Evolutionary conservation across 2,113 vertebrate species (phyloP).

Genomic region (Crotalus helleri): DNA sequence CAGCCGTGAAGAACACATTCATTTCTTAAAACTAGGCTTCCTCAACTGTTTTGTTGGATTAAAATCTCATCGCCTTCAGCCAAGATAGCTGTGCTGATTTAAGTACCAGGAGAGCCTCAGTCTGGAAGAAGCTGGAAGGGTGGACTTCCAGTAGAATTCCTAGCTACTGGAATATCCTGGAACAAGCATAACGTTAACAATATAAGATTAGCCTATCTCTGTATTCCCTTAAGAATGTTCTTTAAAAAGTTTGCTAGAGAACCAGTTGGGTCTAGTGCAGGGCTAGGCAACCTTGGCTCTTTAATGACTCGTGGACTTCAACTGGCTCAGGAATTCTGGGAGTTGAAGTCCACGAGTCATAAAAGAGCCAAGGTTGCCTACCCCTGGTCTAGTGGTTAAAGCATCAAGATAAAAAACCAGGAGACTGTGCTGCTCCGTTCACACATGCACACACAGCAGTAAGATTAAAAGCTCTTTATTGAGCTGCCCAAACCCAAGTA

Average conservation of each 20-base stretch:
- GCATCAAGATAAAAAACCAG: neutral
- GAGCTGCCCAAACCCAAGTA: too few species aligned
- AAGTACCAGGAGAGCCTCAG: neutral
- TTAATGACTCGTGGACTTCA: too few species aligned
- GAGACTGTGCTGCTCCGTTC: neutral
- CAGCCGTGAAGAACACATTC: neutral
- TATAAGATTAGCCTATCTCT: neutral
- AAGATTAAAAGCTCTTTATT: neutral
- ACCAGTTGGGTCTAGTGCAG: neutral
- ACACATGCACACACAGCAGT: neutral
- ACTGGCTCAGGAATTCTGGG: too few species aligned
- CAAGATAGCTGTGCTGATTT: neutral
- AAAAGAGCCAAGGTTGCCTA: too few species aligned
- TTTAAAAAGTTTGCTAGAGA: neutral
- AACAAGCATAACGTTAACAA: neutral
- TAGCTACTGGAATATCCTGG: neutral
- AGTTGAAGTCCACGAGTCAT: too few species aligned
- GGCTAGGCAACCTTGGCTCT: too few species aligned
- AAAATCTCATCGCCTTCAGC: neutral
- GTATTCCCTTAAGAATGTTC: neutral
- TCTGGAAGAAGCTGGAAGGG: neutral
- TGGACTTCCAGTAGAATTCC: neutral
- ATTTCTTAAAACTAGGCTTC: neutral
- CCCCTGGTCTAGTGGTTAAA: neutral
- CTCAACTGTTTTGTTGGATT: neutral